Evolutionary conservation across 2,888 invertebrate genomes (phyloP), one percentile per base, ranked within the genome.

Genomic region (Argynnis bischoffii): DNA sequence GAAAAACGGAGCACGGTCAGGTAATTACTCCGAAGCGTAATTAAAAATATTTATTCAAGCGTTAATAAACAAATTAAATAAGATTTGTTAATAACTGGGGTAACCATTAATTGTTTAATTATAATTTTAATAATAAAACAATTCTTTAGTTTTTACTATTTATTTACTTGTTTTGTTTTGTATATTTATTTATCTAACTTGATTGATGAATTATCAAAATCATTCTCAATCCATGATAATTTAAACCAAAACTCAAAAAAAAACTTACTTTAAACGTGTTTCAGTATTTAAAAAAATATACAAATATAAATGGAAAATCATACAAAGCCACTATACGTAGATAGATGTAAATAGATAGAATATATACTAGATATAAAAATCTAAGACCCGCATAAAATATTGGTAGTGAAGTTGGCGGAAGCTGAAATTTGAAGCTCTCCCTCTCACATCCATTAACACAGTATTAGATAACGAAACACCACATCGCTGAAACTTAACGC

Each of bases 21-120:
- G 67, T 67, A 70, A 69, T 69, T 73, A 72, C 67, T 54, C 54
- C 21, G 61, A 65, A 60, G 51, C 51, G 69, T 82, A 82, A 86
- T 86, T 83, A 82, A 77, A 78, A 76, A 78, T 75, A 81, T 79
- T 83, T 77, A 82, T 82, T 83, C 74, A 75, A 79, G 78, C 81
- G 77, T 79, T 77, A 75, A 78, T 83, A 81, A 73, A 63, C 65
- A 66, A 66, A 66, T 66, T 60, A 60, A 59, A 57, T 51, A 63
- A 57, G 56, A 64, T 68, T 67, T 68, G 59, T 50, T 59, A 59
- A 55, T 50, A 59, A 68, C 46, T 63, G 64, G 55, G 64, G 54
- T 68, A 48, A 35, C 57, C 56, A 59, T 64, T 51, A 51, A 50
- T 15, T 51, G 4, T 35, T 1, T 59, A 61, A 8, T 18, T 26